These are phyloP conservation scores for Cloeon dipterum DNA, from an alignment of 2,888 invertebrate genomes.

Conservation along the genomic window DNA sequence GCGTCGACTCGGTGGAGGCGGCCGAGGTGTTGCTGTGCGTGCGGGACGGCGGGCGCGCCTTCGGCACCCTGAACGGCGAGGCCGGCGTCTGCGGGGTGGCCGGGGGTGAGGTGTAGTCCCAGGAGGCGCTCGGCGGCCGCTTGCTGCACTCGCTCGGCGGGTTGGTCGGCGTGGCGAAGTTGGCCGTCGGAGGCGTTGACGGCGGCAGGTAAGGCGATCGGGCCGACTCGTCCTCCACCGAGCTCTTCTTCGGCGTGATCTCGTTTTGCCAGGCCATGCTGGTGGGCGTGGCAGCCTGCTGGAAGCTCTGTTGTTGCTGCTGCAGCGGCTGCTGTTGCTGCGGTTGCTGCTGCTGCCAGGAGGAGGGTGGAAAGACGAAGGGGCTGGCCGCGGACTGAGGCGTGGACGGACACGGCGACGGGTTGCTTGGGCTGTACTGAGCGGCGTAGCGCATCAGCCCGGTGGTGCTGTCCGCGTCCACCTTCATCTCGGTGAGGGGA, in stretches of 20 bases:
- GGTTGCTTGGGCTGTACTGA: constrained; percentile 5
- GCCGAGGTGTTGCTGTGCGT: constrained; percentile 5
- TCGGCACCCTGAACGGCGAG: constrained; percentile 36
- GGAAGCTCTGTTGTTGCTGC: constrained; percentile 7
- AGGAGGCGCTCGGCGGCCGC: no score
- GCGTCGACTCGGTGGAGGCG: constrained; percentile 4
- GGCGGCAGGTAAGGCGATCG: constrained; percentile 3
- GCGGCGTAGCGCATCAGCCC: constrained; percentile 17
- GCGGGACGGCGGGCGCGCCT: constrained; percentile 36
- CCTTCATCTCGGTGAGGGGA: constrained; percentile 23
- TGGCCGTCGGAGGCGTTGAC: constrained; percentile 5
- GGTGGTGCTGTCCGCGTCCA: constrained; percentile 50
- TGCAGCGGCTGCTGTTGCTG: constrained; percentile 11
- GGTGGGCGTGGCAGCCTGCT: not conserved
- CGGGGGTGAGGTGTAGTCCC: constrained; percentile 8
- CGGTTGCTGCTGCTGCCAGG: constrained; percentile 6
- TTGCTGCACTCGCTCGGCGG: constrained; percentile 1
- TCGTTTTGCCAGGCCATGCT: not conserved
- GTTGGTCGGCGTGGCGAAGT: constrained; percentile 1
- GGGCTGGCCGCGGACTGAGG: not conserved
- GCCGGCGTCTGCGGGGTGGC: constrained; percentile 12
- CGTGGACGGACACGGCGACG: not conserved
- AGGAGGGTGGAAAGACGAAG: not conserved
- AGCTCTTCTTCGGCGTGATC: constrained; percentile 2
- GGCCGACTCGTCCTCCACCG: constrained; percentile 1